Evolutionary conservation across 92 coral and sea anemone genomes (phyloP), one percentile per base, ranked within the genome.

Genomic region (Hydrozoanthus gracilis): DNA sequence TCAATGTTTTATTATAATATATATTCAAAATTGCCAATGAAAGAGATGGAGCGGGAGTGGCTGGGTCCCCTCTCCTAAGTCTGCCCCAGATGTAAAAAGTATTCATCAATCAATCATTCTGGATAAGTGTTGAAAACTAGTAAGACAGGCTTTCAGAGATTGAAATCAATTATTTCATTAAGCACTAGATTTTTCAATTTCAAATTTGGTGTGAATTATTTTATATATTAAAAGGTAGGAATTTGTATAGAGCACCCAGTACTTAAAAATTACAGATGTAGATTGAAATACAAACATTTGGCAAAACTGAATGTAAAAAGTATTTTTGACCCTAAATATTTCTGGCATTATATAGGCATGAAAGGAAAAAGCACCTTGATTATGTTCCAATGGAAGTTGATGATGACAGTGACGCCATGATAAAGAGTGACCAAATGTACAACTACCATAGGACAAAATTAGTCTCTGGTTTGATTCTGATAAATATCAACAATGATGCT

Each of bases 371-470:
- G n/a, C n/a, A n/a, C n/a, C n/a, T n/a, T n/a, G n/a, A n/a, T n/a
- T n/a, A n/a, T n/a, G n/a, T n/a, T n/a, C 69, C 69, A 54, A 50
- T 79, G 84, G 83, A 52, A 44, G 67, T 71, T 39, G 62, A 51
- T 45, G 51, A 8, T 14, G 55, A 67, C 47, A 71, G 18, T 50
- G 75, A 45, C 10, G 3, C 70, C 16, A 69, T 11, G 27, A 11
- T 51, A 16, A 71, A 77, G 66, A 78, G 76, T 51, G 92, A 90
- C 78, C 86, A 73, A 12, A 7, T 77, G n/a, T 87, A 20, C 78
- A 90, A 90, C 74, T 90, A 90, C 71, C 93, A 87, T 68, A 82
- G 67, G 65, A 83, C 90, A 50, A 90, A 90, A 69, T 73, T 90
- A 14, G 67, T 82, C 5, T 90, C 73, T 88, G 91, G 91, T 3